Percentiles rank a stretch among this genome's conserved stretches.
Evolutionary conservation across 2,888 invertebrate species (phyloP).

Genomic region (Morpho deidamia): DNA sequence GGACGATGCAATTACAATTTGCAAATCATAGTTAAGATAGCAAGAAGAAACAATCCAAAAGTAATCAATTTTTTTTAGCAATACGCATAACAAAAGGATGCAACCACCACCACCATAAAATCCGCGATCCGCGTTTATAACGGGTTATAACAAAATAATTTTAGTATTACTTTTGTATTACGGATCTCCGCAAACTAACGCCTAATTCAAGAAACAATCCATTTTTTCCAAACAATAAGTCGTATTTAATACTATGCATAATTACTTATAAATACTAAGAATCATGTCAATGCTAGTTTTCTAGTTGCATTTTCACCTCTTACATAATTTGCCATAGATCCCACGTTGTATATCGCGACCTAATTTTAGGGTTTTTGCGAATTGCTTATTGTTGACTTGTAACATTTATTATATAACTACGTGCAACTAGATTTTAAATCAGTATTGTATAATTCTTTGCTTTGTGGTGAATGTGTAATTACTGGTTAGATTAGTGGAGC

Average conservation of each 20-base stretch:
- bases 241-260: not conserved
- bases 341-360: constrained; percentile 18
- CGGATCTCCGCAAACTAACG: too few species aligned
- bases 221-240: too few species aligned
- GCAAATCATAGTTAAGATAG: not conserved
- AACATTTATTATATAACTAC: constrained; percentile 9
- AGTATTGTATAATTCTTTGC: constrained; percentile 6
- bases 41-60: too few species aligned
- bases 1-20: constrained; percentile 1
- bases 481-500: constrained; percentile 1
- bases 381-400: constrained; percentile 12
- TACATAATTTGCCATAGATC: constrained; percentile 17
- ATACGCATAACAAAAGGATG: too few species aligned
- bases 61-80: too few species aligned
- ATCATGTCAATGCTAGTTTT: too few species aligned
- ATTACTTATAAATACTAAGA: too few species aligned
- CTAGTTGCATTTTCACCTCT: not conserved
- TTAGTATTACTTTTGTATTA: too few species aligned
- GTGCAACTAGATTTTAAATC: constrained; percentile 1
- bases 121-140: too few species aligned
- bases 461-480: constrained; percentile 2
- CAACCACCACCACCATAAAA: too few species aligned
- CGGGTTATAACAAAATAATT: too few species aligned
- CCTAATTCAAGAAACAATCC: too few species aligned
- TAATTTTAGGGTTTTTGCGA: constrained; percentile 21